Evolutionary conservation across 2,888 invertebrate species (phyloP), one percentile per base, ranked within the genome.

Genomic region (Fragum fragum): DNA sequence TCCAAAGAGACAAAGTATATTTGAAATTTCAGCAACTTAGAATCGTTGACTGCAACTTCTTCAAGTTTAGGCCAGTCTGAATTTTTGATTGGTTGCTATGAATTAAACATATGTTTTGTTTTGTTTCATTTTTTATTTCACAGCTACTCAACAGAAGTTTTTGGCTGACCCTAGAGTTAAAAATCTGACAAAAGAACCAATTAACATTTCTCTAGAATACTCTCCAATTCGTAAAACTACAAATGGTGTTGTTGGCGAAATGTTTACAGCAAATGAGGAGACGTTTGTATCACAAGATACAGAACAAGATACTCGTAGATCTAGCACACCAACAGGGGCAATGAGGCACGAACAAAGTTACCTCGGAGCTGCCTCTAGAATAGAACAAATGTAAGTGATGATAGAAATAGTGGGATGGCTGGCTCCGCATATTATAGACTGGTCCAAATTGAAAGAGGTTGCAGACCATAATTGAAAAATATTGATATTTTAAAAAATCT

Each of bases 211-310:
- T 1, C 47, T 85, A 9, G 76, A 75, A 53, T 85, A 63, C 77
- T 85, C 85, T 55, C 85, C 85, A 0, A 85, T 85, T n/a, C 42
- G 81, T 23, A 76, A 73, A 47, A 52, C 69, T 6, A 42, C 28
- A 18, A 79, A 79, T 68, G 73, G 77, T 52, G 63, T 75, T 1
- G 73, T 42, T 29, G 85, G 85, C 29, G 63, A 80, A 59, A 66
- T 81, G 26, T 66, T 81, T 68, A 78, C 85, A 0, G 85, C 83
- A 23, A 81, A 84, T 61, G 88, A 88, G 28, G 89, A 89, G 53
- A 89, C 87, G 18, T 89, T 89, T 76, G 14, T 66, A 21, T 85
- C 87, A 14, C 28, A 81, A 57, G 84, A 78, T 18, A 66, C 86
- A 3, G 87, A 88, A 39, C 82, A 81, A 14, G 87, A 88, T 74